phyloP scores from a whole-genome alignment of 2,797 vertebrate genomes.

The Acridotheres tristis region DNA sequence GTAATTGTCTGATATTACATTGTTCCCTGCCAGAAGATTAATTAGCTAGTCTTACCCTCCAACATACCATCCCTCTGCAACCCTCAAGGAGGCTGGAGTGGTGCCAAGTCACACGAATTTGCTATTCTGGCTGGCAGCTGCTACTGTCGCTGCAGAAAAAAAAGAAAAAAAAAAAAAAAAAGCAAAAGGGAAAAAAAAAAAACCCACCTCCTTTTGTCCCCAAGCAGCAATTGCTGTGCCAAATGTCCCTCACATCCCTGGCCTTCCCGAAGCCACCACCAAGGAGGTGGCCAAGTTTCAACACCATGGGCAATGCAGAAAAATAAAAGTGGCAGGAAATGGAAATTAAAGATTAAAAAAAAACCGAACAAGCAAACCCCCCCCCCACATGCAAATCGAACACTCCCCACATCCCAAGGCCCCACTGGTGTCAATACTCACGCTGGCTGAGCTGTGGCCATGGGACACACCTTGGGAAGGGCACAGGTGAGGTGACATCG shows the following conservation, averaged over 20 bases:
- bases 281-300: constrained; percentile 61
- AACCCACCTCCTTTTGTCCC: constrained; percentile 45
- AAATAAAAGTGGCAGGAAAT: not conserved
- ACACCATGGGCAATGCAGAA: not conserved
- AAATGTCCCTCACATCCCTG: not conserved
- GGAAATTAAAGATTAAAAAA: not conserved
- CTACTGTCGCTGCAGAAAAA: constrained; percentile 1
- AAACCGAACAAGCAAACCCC: not conserved
- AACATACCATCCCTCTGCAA: constrained; percentile 70
- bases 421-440: constrained; percentile 79
- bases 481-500: not conserved
- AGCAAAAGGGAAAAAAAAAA: not conserved
- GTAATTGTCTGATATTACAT: constrained; percentile 72
- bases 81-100: constrained; percentile 59
- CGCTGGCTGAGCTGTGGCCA: constrained; percentile 75
- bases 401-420: not conserved
- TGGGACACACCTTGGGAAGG: not conserved
- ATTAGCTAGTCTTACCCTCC: constrained; percentile 68
- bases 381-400: not conserved
- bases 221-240: constrained; percentile 54
- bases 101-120: constrained; percentile 50
- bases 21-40: constrained; percentile 75
- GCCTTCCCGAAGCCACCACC: constrained; percentile 53
- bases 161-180: too few species aligned
- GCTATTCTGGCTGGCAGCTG: constrained; percentile 70